Conservation (phyloP, 1,140 invertebrate genomes). For the Drosophila pachea region DNA sequence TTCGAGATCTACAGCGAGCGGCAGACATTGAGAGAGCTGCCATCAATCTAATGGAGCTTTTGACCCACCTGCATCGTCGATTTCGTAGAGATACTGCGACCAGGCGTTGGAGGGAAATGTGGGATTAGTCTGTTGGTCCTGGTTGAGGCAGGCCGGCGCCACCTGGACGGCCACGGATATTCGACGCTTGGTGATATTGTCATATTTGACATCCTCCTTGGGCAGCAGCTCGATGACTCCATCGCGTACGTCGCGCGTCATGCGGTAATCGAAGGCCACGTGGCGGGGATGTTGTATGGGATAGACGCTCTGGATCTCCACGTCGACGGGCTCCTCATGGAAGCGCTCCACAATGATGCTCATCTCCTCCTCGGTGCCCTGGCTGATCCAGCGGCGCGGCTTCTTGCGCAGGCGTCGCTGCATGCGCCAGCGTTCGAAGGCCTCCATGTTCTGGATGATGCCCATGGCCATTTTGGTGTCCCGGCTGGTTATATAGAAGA, state of each 20-base stretch:
- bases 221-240: conserved; percentile 84
- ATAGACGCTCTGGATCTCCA: conserved; percentile 83
- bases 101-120: conserved; percentile 83
- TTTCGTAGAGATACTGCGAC: conserved; percentile 82
- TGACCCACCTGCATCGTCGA: conserved; percentile 67
- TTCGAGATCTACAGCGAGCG: conserved; percentile 40
- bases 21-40: not conserved
- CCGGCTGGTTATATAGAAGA: conserved; percentile 80
- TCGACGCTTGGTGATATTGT: conserved; percentile 81
- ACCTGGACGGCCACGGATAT: conserved; percentile 81
- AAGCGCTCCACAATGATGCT: conserved; percentile 80
- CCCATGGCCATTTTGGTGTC: conserved; percentile 80
- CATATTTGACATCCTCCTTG: conserved; percentile 80
- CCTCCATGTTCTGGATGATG: conserved; percentile 81
- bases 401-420: conserved; percentile 83
- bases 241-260: conserved; percentile 82
- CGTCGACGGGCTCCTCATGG: conserved; percentile 81
- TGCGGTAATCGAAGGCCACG: conserved; percentile 73
- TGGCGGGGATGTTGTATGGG: conserved; percentile 80
- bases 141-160: conserved; percentile 76
- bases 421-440: conserved; percentile 82
- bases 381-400: conserved; percentile 82
- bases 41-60: not conserved
- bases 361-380: conserved; percentile 84
- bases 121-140: conserved; percentile 83